Conservation (phyloP, 2,797 vertebrate genomes). For the Arnoldichthys spilopterus region DNA sequence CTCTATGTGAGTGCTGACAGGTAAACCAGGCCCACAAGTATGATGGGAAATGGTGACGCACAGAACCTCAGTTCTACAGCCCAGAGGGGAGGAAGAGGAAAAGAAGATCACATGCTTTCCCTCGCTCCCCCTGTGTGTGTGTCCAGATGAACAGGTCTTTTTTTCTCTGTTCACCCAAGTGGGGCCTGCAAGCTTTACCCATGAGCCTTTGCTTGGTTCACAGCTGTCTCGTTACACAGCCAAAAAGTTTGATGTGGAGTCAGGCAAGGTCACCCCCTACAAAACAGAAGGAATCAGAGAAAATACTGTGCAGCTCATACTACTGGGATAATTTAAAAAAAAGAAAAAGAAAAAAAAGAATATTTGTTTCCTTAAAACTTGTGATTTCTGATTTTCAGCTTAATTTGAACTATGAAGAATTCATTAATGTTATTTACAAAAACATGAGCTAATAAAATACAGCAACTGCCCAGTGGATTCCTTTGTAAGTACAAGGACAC, state of each 20-base stretch:
- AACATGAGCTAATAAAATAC: no score
- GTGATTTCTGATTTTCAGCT: background rate
- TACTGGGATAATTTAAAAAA: background rate
- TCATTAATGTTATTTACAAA: no score
- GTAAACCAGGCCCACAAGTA: conserved; percentile 16
- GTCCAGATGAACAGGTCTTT: conserved; percentile 5
- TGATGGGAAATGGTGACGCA: conserved; percentile 21
- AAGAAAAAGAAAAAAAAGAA: background rate
- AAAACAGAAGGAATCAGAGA: conserved; percentile 14
- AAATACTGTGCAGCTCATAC: background rate
- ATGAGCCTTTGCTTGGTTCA: conserved; percentile 25
- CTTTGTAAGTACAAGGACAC: no score
- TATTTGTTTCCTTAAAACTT: background rate
- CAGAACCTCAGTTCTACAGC: conserved; percentile 14
- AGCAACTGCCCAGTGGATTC: no score
- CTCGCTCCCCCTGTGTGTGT: background rate
- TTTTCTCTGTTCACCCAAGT: background rate
- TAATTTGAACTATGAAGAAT: no score
- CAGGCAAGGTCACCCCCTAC: conserved; percentile 30
- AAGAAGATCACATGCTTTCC: conserved; percentile 7
- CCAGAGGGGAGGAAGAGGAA: conserved; percentile 35
- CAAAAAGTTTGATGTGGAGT: conserved; percentile 16
- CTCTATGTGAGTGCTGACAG: conserved; percentile 32
- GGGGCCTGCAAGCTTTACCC: conserved; percentile 15
- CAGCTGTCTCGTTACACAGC: conserved; percentile 50